phyloP scores from a whole-genome alignment of 2,888 invertebrate genomes.

The Apamea anceps region DNA sequence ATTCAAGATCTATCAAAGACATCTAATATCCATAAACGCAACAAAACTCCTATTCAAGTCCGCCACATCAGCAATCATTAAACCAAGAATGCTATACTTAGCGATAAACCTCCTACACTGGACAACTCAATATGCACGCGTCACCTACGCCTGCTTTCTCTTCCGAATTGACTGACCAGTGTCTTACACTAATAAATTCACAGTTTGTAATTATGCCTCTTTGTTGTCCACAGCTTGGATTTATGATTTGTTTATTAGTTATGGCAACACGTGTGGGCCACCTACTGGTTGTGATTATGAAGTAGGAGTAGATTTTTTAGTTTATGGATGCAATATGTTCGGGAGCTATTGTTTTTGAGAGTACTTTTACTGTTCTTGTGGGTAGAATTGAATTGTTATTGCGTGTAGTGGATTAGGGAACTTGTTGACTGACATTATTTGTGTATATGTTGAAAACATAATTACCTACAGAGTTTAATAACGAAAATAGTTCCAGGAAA shows the following conservation, averaged over 20 bases:
- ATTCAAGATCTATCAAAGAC: background rate
- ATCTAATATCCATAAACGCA: background rate
- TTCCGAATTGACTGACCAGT: conserved; percentile 62
- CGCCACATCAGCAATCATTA: background rate
- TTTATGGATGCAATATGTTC: conserved; percentile 26
- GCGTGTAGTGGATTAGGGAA: background rate
- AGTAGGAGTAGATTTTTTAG: background rate
- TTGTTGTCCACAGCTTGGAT: conserved; percentile 61
- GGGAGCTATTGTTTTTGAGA: background rate
- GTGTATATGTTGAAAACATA: conserved; percentile 7
- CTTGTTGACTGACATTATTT: background rate
- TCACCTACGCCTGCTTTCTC: conserved; percentile 71
- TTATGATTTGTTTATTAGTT: conserved; percentile 63
- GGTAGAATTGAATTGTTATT: background rate
- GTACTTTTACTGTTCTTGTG: background rate
- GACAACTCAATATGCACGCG: conserved; percentile 28
- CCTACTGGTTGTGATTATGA: conserved; percentile 29
- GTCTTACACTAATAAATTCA: conserved; percentile 62
- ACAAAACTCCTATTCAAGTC: conserved; percentile 3
- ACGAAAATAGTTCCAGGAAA: background rate
- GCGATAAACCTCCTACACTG: conserved; percentile 57
- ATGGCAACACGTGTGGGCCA: conserved; percentile 40
- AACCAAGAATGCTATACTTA: conserved; percentile 27
- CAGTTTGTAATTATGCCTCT: conserved; percentile 65
- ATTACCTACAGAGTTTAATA: conserved; percentile 18